Conservation (phyloP, 1,140 invertebrate species). For the Magallana gigas region DNA sequence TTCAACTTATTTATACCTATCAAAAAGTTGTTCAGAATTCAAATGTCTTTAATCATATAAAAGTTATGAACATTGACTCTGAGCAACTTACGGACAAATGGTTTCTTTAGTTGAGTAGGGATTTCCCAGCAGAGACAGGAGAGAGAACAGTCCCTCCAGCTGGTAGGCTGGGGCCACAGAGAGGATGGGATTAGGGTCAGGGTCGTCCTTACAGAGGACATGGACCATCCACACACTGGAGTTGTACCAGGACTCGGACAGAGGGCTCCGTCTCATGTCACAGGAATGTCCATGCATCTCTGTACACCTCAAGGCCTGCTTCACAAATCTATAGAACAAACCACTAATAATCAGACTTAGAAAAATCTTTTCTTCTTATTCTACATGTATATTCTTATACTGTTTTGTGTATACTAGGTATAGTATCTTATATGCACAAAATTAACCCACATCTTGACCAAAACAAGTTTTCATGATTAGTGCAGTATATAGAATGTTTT, state of each 20-base stretch:
- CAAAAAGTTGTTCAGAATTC: no score
- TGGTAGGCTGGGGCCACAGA: not conserved
- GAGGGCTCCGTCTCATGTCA: slow-evolving; percentile 11
- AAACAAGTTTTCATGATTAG: no score
- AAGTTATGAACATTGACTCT: no score
- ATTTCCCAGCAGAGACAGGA: not conserved
- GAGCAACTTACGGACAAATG: slow-evolving; percentile 47
- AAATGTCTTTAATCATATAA: no score
- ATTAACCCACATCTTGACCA: no score
- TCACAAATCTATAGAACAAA: not conserved
- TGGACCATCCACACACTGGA: not conserved
- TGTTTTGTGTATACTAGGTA: no score
- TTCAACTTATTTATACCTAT: no score
- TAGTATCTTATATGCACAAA: no score
- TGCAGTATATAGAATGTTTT: no score
- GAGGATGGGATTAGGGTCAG: not conserved
- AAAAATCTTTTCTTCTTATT: no score
- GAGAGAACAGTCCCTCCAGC: slow-evolving; percentile 27
- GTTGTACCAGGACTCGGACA: slow-evolving; percentile 10
- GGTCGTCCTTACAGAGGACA: not conserved
- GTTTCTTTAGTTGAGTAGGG: slow-evolving; percentile 38
- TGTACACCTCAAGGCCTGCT: slow-evolving; percentile 20
- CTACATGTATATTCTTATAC: no score
- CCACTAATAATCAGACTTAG: not conserved
- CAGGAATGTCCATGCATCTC: slow-evolving; percentile 34